Conservation (phyloP, 2,888 invertebrate genomes). For the Drosophila aldrichi region DNA sequence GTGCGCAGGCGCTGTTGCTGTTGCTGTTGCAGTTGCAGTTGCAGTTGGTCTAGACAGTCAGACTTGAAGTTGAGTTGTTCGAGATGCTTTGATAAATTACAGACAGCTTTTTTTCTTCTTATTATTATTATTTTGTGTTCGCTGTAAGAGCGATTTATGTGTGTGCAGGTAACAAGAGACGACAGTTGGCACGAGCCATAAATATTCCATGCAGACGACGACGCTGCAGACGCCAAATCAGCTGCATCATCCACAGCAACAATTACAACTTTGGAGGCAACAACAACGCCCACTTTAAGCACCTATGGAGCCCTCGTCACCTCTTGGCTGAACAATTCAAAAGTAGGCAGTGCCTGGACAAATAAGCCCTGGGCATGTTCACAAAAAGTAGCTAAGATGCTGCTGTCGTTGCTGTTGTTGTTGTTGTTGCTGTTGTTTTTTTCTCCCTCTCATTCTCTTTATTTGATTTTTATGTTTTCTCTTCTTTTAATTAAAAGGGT, state of each 20-base stretch:
- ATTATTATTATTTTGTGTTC: constrained; percentile 11
- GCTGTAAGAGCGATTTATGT: constrained; percentile 49
- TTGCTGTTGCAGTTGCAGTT: constrained; percentile 10
- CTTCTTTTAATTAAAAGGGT: constrained; percentile 74
- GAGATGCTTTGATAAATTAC: constrained; percentile 72
- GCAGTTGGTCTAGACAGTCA: constrained; percentile 12
- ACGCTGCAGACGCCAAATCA: constrained; percentile 48
- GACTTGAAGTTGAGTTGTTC: constrained; percentile 53
- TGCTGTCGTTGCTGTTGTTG: neutral
- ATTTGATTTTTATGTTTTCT: constrained; percentile 52
- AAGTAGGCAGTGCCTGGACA: constrained; percentile 65
- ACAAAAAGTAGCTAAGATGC: constrained; percentile 41
- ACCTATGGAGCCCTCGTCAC: constrained; percentile 58
- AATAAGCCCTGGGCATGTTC: constrained; percentile 53
- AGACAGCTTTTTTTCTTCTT: constrained; percentile 40
- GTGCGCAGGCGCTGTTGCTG: constrained; percentile 18
- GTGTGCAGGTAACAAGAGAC: constrained; percentile 64
- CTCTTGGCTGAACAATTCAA: constrained; percentile 50
- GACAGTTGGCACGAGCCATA: constrained; percentile 79
- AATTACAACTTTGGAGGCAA: constrained; percentile 64
- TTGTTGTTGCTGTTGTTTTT: constrained; percentile 1
- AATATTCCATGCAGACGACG: constrained; percentile 57
- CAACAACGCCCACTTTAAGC: constrained; percentile 74
- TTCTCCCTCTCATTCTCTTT: constrained; percentile 26
- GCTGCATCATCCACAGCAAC: constrained; percentile 69